phyloP scores from a whole-genome alignment of 2,888 invertebrate species.

The Eurois occulta region DNA sequence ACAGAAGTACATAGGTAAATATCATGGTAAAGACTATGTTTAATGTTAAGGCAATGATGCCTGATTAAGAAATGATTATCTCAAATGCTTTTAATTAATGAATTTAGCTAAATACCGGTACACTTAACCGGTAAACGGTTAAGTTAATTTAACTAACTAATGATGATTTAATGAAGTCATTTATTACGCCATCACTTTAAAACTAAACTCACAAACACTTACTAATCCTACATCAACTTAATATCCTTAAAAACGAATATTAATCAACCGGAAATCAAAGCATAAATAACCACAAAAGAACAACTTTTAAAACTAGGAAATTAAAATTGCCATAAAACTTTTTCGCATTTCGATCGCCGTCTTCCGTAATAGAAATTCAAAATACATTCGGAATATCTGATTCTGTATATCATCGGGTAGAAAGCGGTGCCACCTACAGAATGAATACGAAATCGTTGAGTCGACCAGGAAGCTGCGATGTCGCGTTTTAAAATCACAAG shows the following conservation, averaged over 20 bases:
- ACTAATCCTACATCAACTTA: background rate
- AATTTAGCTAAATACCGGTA: background rate
- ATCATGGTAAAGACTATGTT: background rate
- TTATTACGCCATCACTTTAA: background rate
- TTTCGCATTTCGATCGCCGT: constrained; percentile 18
- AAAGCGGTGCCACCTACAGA: constrained; percentile 72
- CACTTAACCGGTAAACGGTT: too few relatives aligned
- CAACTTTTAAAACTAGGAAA: constrained; percentile 36
- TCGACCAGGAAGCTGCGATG: constrained; percentile 74
- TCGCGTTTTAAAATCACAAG: constrained; percentile 70
- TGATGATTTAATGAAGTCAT: background rate
- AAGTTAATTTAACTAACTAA: background rate
- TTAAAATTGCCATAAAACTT: constrained; percentile 6
- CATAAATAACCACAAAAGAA: constrained; percentile 30
- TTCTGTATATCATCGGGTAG: constrained; percentile 70
- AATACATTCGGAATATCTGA: constrained; percentile 65
- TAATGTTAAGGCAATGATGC: background rate
- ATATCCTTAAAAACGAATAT: background rate
- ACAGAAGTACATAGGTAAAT: background rate
- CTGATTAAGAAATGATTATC: background rate
- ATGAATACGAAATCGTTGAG: constrained; percentile 76
- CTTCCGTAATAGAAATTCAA: constrained; percentile 69
- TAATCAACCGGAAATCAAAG: background rate
- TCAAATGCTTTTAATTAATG: background rate
- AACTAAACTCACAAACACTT: background rate